Conservation (phyloP, 2,113 vertebrate genomes). For the Puntigrus tetrazona region DNA sequence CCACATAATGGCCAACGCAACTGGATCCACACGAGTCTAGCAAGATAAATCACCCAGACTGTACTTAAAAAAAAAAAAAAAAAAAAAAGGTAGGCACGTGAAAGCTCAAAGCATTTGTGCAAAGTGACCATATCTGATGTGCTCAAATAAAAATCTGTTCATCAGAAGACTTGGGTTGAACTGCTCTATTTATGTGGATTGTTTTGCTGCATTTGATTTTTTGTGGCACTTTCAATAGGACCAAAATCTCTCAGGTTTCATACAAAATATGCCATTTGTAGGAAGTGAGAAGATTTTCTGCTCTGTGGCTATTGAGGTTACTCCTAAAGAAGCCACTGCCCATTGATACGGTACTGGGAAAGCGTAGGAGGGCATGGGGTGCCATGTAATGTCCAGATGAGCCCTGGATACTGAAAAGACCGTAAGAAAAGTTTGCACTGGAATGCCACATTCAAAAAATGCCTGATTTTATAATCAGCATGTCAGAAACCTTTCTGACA, state of each 20-base stretch:
- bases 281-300: not conserved
- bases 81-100: slow-evolving; percentile 61
- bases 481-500: slow-evolving; percentile 44
- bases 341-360: not conserved
- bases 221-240: not conserved
- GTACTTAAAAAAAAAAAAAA: slow-evolving; percentile 58
- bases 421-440: not conserved
- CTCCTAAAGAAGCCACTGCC: slow-evolving; percentile 2
- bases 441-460: slow-evolving; percentile 1
- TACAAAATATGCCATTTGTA: not conserved
- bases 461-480: slow-evolving; percentile 43
- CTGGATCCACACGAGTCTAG: slow-evolving; percentile 67
- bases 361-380: not conserved
- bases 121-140: not conserved
- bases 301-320: not conserved
- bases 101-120: slow-evolving; percentile 36
- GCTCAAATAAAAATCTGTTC: not conserved
- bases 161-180: not conserved
- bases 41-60: slow-evolving; percentile 64
- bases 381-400: slow-evolving; percentile 49
- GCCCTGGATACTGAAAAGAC: not conserved
- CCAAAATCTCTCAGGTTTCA: not conserved
- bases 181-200: not conserved
- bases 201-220: not conserved
- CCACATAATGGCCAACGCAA: slow-evolving; percentile 75